A percentile compares a stretch with the other conserved stretches of the same genome.
phyloP scores from a whole-genome alignment of 2,888 invertebrate species.

The Catocala fraxini region DNA sequence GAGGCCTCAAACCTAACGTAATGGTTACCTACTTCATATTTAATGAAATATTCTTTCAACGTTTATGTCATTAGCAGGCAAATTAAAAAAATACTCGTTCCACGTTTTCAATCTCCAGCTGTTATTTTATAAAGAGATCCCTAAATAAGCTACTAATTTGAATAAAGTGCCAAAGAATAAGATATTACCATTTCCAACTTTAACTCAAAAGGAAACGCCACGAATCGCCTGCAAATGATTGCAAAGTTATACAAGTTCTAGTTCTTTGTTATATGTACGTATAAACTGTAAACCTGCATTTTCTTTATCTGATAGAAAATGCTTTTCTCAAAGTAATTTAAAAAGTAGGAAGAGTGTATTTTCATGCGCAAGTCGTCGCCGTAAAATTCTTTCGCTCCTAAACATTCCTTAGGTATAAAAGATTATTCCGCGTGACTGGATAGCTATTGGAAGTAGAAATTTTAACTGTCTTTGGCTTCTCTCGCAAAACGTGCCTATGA shows the following conservation, averaged over 20 bases:
- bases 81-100: neutral
- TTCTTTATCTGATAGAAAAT: conserved; percentile 54
- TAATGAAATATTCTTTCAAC: conserved; percentile 6
- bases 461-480: conserved; percentile 44
- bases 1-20: neutral
- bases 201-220: conserved; percentile 59
- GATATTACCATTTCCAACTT: conserved; percentile 61
- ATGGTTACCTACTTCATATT: neutral
- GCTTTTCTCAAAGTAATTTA: conserved; percentile 51
- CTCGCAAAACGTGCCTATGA: conserved; percentile 29
- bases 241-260: conserved; percentile 57
- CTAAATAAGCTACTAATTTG: conserved; percentile 41
- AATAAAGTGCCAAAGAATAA: conserved; percentile 50
- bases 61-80: conserved; percentile 1
- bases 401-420: conserved; percentile 55
- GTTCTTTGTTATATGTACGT: conserved; percentile 53
- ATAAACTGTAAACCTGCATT: conserved; percentile 57
- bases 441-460: conserved; percentile 50
- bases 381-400: conserved; percentile 45
- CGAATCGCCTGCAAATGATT: conserved; percentile 61
- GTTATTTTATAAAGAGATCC: conserved; percentile 34
- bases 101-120: conserved; percentile 13
- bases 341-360: conserved; percentile 44
- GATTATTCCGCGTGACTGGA: conserved; percentile 54
- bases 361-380: conserved; percentile 50